These are phyloP conservation scores for Sebastes miniatus DNA, from an alignment of 2,797 vertebrate species.

Conservation along the genomic window DNA sequence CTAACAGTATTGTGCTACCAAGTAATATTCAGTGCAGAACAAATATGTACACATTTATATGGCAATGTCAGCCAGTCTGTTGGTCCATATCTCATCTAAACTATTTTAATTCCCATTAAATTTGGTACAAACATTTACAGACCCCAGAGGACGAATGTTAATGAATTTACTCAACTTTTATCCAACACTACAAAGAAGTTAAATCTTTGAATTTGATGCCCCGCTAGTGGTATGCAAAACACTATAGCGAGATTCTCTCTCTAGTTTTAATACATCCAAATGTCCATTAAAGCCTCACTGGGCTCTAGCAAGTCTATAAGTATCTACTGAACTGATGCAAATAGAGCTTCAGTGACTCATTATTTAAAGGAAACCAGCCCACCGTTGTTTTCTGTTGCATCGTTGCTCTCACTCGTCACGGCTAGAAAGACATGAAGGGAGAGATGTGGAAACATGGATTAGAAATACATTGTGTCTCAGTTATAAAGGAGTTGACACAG, in stretches of 20 bases:
- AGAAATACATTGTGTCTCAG: background rate
- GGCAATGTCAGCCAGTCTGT: background rate
- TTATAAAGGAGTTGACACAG: background rate
- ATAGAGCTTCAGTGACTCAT: constrained; percentile 20
- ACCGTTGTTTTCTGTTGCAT: constrained; percentile 31
- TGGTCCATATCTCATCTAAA: background rate
- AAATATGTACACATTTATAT: constrained; percentile 4
- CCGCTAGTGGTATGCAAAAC: background rate
- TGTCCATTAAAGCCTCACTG: background rate
- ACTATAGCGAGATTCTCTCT: background rate
- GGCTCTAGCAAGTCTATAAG: background rate
- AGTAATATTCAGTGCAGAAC: background rate
- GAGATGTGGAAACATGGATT: background rate
- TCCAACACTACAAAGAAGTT: background rate
- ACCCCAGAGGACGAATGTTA: background rate
- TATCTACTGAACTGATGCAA: background rate
- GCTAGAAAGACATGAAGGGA: constrained; percentile 38
- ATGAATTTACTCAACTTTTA: background rate
- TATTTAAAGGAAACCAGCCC: constrained; percentile 70
- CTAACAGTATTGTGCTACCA: background rate
- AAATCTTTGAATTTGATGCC: background rate
- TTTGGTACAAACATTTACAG: background rate
- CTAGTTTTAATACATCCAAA: background rate
- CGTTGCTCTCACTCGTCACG: constrained; percentile 10
- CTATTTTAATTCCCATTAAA: background rate